Evolutionary conservation across 2,113 vertebrate genomes (phyloP), one percentile per base, ranked within the genome.

Genomic region (Cercopithecus mona): DNA sequence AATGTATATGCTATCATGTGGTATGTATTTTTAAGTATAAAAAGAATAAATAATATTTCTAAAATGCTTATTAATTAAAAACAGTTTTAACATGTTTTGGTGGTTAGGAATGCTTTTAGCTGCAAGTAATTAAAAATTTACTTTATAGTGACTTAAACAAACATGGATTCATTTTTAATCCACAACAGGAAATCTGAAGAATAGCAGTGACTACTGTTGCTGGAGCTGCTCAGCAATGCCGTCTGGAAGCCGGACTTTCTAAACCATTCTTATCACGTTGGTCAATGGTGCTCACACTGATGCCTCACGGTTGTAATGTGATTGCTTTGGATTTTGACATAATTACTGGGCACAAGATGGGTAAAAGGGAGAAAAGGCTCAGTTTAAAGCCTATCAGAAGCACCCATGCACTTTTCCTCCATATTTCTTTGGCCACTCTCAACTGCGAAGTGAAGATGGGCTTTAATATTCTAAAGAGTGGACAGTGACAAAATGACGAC

Each of bases 371-470:
- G 38, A 48, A 27, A 57, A 93, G 57, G 17, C 4, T 55, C 17
- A 35, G 1, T 43, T 22, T n/a, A 57, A 40, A 40, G 11, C 10
- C 66, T 30, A 76, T 43, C 40, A 23, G 38, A 45, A 83, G 52
- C 13, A 9, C 8, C 52, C 9, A 5, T 1, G 5, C 7, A 30
- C 17, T 52, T 32, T 79, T 76, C 17, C 2, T 40, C 13, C 0
- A 11, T 22, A 4, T 48, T 23, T 64, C 32, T 8, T 11, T 40
- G 70, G 20, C 10, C 8, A 48, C 68, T 59, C 9, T 93, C 32
- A 7, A 14, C 35, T 22, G 14, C 9, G 43, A 68, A 55, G 16
- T 20, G 17, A 68, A 30, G 27, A 35, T 25, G 17, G 68, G 17
- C 27, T 57, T 32, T 13, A 17, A 27, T n/a, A 10, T 7, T 79